These are phyloP conservation scores for Champsocephalus gunnari DNA, from an alignment of 2,797 vertebrate genomes.

Conservation along the genomic window DNA sequence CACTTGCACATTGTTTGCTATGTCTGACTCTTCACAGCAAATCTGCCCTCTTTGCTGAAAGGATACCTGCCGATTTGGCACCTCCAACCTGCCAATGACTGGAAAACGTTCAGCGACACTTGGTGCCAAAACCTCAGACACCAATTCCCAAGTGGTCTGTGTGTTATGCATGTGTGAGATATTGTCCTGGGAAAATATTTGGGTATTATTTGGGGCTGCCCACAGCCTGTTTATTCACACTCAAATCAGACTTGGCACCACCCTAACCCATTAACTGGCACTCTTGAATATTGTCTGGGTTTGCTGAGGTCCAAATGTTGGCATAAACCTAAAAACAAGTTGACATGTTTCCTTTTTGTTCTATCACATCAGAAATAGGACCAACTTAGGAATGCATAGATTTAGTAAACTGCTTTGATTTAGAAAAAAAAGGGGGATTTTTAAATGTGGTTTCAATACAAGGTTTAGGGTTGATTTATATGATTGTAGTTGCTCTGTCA, in stretches of 20 bases:
- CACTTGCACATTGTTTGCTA: constrained; percentile 8
- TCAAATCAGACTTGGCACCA: constrained; percentile 59
- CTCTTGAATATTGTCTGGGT: constrained; percentile 52
- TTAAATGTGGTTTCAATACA: neutral
- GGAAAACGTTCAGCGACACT: constrained; percentile 44
- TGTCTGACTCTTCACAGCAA: constrained; percentile 29
- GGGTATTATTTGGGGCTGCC: constrained; percentile 55
- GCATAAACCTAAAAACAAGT: constrained; percentile 14
- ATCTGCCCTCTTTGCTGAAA: constrained; percentile 29
- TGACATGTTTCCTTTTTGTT: neutral
- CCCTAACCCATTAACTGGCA: constrained; percentile 59
- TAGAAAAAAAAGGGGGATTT: neutral
- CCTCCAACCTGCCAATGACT: constrained; percentile 22
- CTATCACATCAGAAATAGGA: neutral
- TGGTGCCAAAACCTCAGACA: constrained; percentile 69
- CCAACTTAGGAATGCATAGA: neutral
- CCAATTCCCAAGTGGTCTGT: constrained; percentile 50
- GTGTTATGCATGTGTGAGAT: constrained; percentile 60
- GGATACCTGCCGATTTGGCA: constrained; percentile 51
- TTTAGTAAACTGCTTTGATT: neutral
- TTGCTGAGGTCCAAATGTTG: constrained; percentile 40
- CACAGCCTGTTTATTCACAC: constrained; percentile 57
- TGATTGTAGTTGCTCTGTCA: neutral
- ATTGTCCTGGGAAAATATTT: constrained; percentile 53
- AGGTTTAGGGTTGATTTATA: neutral